phyloP scores from a whole-genome alignment of 2,888 invertebrate genomes.

The Polymixis lichenea region DNA sequence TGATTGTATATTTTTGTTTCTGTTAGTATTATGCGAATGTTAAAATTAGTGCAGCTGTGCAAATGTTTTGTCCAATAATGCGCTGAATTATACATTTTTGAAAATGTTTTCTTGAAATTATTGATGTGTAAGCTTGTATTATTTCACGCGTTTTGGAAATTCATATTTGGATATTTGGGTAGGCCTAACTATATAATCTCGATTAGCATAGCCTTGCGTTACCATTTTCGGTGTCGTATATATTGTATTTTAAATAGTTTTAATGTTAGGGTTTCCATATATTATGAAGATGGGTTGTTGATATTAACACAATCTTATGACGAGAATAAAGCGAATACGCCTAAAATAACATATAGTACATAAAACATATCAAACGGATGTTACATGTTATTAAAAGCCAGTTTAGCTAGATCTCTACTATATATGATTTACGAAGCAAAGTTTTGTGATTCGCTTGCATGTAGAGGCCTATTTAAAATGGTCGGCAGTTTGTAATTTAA shows the following conservation, averaged over 20 bases:
- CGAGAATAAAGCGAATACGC: constrained; percentile 77
- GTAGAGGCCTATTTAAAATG: constrained; percentile 68
- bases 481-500: constrained; percentile 71
- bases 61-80: constrained; percentile 50
- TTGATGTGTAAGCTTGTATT: constrained; percentile 67
- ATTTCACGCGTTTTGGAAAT: constrained; percentile 73
- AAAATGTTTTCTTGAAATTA: constrained; percentile 55
- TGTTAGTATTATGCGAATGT: constrained; percentile 70
- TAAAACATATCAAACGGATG: constrained; percentile 88
- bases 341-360: constrained; percentile 87
- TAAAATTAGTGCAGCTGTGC: constrained; percentile 68
- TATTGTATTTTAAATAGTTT: constrained; percentile 76
- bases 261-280: constrained; percentile 75
- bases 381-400: constrained; percentile 76
- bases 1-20: constrained; percentile 88
- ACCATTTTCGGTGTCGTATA: constrained; percentile 84
- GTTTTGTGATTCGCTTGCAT: constrained; percentile 54
- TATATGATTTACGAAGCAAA: constrained; percentile 60
- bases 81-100: constrained; percentile 54
- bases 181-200: constrained; percentile 87
- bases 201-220: constrained; percentile 78
- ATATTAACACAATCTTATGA: constrained; percentile 83
- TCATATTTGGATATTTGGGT: constrained; percentile 71
- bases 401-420: constrained; percentile 65
- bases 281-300: constrained; percentile 76